Conservation (phyloP, 2,113 vertebrate species). For the Mus pahari region DNA sequence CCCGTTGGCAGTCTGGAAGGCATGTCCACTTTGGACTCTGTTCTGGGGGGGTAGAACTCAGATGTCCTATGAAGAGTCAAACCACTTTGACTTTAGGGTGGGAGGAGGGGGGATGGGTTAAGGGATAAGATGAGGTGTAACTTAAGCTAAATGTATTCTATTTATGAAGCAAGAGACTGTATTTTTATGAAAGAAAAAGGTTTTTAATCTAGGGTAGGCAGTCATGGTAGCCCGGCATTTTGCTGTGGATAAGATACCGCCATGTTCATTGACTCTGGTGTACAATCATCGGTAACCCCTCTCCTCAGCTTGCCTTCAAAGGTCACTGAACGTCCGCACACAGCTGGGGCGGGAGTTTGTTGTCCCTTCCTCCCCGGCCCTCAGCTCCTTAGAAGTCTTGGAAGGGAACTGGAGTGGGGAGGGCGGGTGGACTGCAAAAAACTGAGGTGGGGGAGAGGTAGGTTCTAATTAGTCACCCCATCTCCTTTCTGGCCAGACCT, state of each 20-base stretch:
- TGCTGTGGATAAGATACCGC: slow-evolving; percentile 1
- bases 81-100: slow-evolving; percentile 36
- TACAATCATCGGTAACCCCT: background rate
- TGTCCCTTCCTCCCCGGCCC: background rate
- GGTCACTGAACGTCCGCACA: background rate
- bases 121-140: slow-evolving; percentile 64
- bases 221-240: slow-evolving; percentile 48
- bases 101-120: slow-evolving; percentile 33
- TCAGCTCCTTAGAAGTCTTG: slow-evolving; percentile 42
- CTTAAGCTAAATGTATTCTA: slow-evolving; percentile 83
- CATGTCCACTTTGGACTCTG: background rate
- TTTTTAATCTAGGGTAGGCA: slow-evolving; percentile 81
- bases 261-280: slow-evolving; percentile 26
- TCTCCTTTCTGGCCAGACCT: background rate
- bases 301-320: background rate
- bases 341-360: background rate
- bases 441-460: background rate
- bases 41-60: background rate
- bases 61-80: background rate
- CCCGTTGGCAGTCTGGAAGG: slow-evolving; percentile 40
- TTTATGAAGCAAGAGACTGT: slow-evolving; percentile 85
- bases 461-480: background rate
- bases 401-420: background rate
- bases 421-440: background rate
- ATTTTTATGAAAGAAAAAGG: slow-evolving; percentile 84